Evolutionary conservation across 2,113 vertebrate species (phyloP), one percentile per base, ranked within the genome.

Genomic region (Sebastes fasciatus): DNA sequence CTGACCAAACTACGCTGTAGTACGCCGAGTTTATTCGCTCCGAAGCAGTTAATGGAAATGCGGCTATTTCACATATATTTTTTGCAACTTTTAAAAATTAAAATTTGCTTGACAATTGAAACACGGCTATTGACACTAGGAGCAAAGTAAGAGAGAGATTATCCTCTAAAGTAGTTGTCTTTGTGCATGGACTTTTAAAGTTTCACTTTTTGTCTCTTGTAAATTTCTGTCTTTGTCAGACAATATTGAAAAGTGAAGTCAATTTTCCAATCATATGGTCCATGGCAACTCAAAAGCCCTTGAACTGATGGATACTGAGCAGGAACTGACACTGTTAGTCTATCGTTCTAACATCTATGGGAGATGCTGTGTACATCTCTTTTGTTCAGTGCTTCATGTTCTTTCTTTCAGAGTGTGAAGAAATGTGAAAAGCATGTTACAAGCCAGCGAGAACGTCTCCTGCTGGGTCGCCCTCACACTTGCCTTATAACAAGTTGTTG

Each of bases 381-480:
- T 6, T 57, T 42, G 4, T 54, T 74, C 14, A 23, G 11, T 57
- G 12, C 11, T 40, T 21, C 2, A 2, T 23, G 17, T 48, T 52
- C 42, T 64, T 42, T 52, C 17, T 40, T 68, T 75, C 57, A 65
- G 19, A 63, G 71, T 82, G 58, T 82, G 78, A 78, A 83, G 71
- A 65, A 73, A 82, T 48, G 71, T 63, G 42, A 70, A 73, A 68
- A 55, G 23, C 54, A 16, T 48, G n/a, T 85, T 74, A 61, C 64
- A 26, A 54, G 49, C 46, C 54, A 13, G 49, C 40, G 55, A 69
- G 80, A 72, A 19, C 34, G 4, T 34, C 68, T 61, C 63, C 86
- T 60, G 79, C 75, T 84, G 80, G 34, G 76, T 79, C 11, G 17
- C 64, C 76, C 60, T 82, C 69, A 63, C 66, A 68, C 63, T 55